phyloP scores from a whole-genome alignment of 2,888 invertebrate species.

The Pandemis heparana region DNA sequence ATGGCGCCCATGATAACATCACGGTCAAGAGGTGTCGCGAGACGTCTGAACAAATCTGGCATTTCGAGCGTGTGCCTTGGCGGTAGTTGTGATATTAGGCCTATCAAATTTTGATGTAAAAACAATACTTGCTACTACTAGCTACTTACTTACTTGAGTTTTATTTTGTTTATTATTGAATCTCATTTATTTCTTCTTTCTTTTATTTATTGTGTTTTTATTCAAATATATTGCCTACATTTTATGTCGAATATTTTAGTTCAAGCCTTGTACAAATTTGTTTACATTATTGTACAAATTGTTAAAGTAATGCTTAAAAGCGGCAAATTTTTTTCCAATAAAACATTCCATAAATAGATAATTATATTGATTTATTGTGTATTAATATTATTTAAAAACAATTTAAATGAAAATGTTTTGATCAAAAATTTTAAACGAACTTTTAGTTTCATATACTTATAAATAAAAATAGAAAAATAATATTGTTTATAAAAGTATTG shows the following conservation, averaged over 20 bases:
- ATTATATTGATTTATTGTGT: background rate
- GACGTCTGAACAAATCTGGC: slow-evolving; percentile 88
- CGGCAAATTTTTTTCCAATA: background rate
- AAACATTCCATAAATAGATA: slow-evolving; percentile 6
- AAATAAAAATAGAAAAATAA: background rate
- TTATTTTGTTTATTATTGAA: background rate
- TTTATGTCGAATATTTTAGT: background rate
- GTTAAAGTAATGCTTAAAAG: background rate
- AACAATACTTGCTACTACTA: too few species aligned
- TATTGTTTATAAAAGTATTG: too few species aligned
- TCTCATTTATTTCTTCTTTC: background rate
- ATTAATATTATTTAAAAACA: background rate
- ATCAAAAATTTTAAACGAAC: background rate
- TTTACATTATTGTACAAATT: background rate
- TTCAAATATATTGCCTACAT: background rate
- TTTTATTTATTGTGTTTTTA: slow-evolving; percentile 1
- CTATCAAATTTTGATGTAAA: slow-evolving; percentile 2
- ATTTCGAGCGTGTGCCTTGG: slow-evolving; percentile 89
- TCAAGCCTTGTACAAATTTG: background rate
- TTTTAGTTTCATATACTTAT: background rate
- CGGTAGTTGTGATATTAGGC: slow-evolving; percentile 68
- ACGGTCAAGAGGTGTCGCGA: slow-evolving; percentile 86
- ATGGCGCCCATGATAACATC: slow-evolving; percentile 72
- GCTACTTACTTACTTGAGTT: too few species aligned
- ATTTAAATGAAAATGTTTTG: background rate